Percentiles rank a stretch among this genome's conserved stretches.
These are phyloP conservation scores for Stictonetta naevosa DNA, from an alignment of 2,113 vertebrate species.

Conservation along the genomic window DNA sequence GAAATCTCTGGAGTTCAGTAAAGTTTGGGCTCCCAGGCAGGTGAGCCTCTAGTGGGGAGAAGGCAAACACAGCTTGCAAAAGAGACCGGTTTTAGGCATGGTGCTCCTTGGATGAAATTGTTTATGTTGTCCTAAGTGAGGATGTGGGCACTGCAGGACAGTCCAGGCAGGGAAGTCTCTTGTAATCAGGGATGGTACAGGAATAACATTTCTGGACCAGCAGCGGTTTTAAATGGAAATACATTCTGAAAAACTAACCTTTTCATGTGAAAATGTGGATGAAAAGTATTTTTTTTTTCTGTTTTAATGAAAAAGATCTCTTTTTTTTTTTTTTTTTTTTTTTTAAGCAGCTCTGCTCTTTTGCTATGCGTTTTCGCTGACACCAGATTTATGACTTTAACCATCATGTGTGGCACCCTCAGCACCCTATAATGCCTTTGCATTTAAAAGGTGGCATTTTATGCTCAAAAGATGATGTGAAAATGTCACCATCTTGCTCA, in stretches of 20 bases:
- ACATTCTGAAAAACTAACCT: background rate
- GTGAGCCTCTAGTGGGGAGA: background rate
- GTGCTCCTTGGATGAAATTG: no score
- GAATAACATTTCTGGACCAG: background rate
- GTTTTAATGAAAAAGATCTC: background rate
- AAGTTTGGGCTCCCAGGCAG: background rate
- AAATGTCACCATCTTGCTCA: conserved; percentile 36
- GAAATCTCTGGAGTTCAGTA: background rate
- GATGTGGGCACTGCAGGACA: background rate
- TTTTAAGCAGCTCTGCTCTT: background rate
- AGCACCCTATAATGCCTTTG: background rate
- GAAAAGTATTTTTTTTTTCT: background rate
- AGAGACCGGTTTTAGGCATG: background rate
- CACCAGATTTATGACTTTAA: background rate
- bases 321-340: background rate
- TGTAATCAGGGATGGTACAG: background rate
- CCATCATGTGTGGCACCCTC: background rate
- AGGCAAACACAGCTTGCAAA: background rate
- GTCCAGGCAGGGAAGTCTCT: background rate
- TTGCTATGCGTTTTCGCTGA: background rate
- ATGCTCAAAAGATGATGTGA: background rate
- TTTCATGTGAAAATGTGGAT: background rate
- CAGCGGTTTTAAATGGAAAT: background rate
- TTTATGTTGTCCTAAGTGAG: background rate
- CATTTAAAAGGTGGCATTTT: background rate